A percentile compares a stretch with the other conserved stretches of the same genome.
phyloP scores from a whole-genome alignment of 2,888 invertebrate species.

The Autographa gamma region DNA sequence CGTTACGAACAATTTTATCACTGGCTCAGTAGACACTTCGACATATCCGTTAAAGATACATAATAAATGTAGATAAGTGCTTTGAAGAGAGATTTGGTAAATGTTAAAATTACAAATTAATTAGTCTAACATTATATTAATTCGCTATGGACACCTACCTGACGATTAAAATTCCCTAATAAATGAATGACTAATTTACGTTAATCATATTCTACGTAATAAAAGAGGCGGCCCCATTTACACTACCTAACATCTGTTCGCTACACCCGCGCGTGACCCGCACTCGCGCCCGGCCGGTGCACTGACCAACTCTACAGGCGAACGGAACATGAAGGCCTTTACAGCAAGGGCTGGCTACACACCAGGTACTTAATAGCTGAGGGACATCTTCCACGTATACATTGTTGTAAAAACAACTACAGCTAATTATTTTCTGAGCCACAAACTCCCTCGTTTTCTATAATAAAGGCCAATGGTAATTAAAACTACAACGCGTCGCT shows the following conservation, averaged over 20 bases:
- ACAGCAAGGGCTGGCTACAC: slow-evolving; percentile 18
- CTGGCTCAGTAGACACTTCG: slow-evolving; percentile 40
- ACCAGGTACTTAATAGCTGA: slow-evolving; percentile 40
- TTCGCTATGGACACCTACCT: slow-evolving; percentile 78
- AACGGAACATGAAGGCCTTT: slow-evolving; percentile 36
- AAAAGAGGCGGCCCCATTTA: slow-evolving; percentile 86
- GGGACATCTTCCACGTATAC: slow-evolving; percentile 17
- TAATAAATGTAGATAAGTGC: slow-evolving; percentile 62
- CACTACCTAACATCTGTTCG: slow-evolving; percentile 69
- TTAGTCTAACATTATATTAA: slow-evolving; percentile 75
- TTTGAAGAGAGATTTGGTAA: slow-evolving; percentile 84
- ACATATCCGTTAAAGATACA: slow-evolving; percentile 51
- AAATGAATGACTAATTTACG: slow-evolving; percentile 76
- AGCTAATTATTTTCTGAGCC: slow-evolving; percentile 12
- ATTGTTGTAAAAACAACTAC: slow-evolving; percentile 17
- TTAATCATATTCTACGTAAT: slow-evolving; percentile 73
- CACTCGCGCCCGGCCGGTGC: slow-evolving; percentile 17
- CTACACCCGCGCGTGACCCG: slow-evolving; percentile 26
- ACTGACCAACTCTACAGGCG: slow-evolving; percentile 22
- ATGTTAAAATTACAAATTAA: slow-evolving; percentile 75
- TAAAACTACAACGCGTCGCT: slow-evolving; percentile 12
- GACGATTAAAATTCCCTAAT: slow-evolving; percentile 81
- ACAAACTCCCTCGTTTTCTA: slow-evolving; percentile 7
- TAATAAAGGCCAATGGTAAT: slow-evolving; percentile 33
- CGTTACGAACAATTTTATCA: slow-evolving; percentile 47